Conservation (phyloP, 2,113 vertebrate species). For the Alouatta palliata region DNA sequence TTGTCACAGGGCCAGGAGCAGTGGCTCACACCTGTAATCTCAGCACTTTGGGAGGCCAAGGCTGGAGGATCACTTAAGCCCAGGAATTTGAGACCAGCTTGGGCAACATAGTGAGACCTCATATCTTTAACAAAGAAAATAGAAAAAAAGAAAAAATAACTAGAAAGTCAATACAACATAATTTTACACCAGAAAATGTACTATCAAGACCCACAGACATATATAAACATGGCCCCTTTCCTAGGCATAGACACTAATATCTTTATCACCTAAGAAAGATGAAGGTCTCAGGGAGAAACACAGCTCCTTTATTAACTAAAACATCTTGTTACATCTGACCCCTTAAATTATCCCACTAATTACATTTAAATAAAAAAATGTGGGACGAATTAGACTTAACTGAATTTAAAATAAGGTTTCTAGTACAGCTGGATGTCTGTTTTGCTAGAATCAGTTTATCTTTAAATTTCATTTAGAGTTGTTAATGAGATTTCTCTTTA, state of each 20-base stretch:
- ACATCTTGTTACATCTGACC: not conserved
- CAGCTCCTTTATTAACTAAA: not conserved
- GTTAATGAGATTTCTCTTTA: not conserved
- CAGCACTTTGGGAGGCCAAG: too few relatives aligned
- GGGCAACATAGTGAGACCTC: too few relatives aligned
- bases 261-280: not conserved
- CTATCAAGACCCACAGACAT: not conserved
- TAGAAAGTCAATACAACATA: not conserved
- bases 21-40: too few relatives aligned
- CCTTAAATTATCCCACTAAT: not conserved
- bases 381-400: not conserved
- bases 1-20: too few relatives aligned
- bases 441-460: not conserved
- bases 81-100: too few relatives aligned
- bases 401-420: not conserved
- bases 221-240: not conserved
- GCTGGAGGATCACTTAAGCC: too few relatives aligned
- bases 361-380: not conserved
- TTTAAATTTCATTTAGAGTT: not conserved
- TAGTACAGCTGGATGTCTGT: not conserved
- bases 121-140: too few relatives aligned
- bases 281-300: not conserved
- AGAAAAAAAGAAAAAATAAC: too few relatives aligned
- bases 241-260: not conserved
- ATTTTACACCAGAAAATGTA: not conserved